Evolutionary conservation across 2,113 vertebrate genomes (phyloP), one percentile per base, ranked within the genome.

Genomic region (Panthera uncia): DNA sequence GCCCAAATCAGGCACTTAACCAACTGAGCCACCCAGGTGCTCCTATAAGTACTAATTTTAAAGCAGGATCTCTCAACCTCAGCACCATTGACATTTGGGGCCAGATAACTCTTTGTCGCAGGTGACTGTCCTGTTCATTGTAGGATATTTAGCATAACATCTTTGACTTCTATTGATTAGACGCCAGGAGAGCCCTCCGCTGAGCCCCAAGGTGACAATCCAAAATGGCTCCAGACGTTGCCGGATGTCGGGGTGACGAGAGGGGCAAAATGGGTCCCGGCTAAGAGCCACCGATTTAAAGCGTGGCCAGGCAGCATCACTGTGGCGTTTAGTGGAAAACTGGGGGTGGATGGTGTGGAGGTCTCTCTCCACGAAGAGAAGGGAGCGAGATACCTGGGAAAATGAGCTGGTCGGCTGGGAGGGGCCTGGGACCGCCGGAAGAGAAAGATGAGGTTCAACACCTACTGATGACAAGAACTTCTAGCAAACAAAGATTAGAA

Each of bases 401-500:
- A 50, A 91, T 91, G 57, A 71, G 66, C 82, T 63, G 21, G 63
- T 65, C 45, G 41, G 14, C 21, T 23, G 68, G 73, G 19, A 81
- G 33, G 38, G n/a, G 48, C 41, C 41, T 45, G 41, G 41, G 41
- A 45, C 41, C 41, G 41, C 41, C 41, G 41, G 41, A 45, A 45
- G 41, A 45, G 41, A 45, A 45, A 45, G 7, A 73, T 94, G 55
- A 91, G 31, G 21, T 38, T 87, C 45, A 45, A 65, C 33, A 65
- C n/a, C 45, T 82, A 38, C 45, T 82, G 74, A 82, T 66, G 29
- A 63, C 41, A 79, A 91, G 27, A 82, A 48, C 45, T 45, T 25
- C 31, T 83, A 48, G 68, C 65, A 76, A 87, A 90, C 85, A 90
- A 89, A 93, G 69, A 91, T 94, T 86, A 91, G 25, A 74, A 80